phyloP scores from a whole-genome alignment of 2,888 invertebrate species.

The Leptinotarsa rubiginosa region DNA sequence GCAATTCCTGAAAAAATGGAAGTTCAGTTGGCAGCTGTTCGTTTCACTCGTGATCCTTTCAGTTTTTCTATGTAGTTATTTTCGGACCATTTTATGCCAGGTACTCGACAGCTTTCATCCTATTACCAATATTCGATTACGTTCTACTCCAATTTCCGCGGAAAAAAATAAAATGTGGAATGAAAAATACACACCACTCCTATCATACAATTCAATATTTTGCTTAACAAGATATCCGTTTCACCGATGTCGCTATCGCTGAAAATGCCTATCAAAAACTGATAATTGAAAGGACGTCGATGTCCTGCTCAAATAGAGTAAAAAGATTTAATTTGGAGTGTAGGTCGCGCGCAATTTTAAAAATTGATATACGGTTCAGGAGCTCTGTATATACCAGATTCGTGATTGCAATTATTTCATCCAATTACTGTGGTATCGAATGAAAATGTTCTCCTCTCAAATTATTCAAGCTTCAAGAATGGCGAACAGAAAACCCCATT shows the following conservation, averaged over 20 bases:
- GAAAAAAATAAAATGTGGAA: conserved; percentile 3
- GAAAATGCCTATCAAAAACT: conserved; percentile 37
- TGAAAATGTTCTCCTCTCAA: conserved; percentile 56
- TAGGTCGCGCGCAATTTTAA: conserved; percentile 40
- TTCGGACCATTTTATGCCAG: conserved; percentile 16
- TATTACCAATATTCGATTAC: conserved; percentile 14
- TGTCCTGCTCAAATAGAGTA: conserved; percentile 60
- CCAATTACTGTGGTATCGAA: conserved; percentile 60
- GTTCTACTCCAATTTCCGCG: conserved; percentile 5
- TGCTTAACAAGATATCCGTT: conserved; percentile 7
- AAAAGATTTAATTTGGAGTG: conserved; percentile 58
- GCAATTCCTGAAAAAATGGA: background rate
- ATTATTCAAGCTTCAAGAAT: conserved; percentile 60
- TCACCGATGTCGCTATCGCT: conserved; percentile 13
- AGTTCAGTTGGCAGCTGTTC: conserved; percentile 7
- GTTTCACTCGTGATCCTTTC: conserved; percentile 6
- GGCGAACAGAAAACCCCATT: conserved; percentile 52
- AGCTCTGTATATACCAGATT: conserved; percentile 49
- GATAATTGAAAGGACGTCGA: conserved; percentile 57
- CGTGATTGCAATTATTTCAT: conserved; percentile 60
- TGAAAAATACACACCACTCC: conserved; percentile 5
- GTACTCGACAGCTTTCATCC: conserved; percentile 7
- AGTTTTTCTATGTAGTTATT: conserved; percentile 5
- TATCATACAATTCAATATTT: conserved; percentile 13
- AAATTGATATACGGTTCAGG: conserved; percentile 56